Percentiles rank a stretch among this genome's conserved stretches.
These are phyloP conservation scores for Scomberomorus guttatus DNA, from an alignment of 2,797 vertebrate species.

Conservation along the genomic window DNA sequence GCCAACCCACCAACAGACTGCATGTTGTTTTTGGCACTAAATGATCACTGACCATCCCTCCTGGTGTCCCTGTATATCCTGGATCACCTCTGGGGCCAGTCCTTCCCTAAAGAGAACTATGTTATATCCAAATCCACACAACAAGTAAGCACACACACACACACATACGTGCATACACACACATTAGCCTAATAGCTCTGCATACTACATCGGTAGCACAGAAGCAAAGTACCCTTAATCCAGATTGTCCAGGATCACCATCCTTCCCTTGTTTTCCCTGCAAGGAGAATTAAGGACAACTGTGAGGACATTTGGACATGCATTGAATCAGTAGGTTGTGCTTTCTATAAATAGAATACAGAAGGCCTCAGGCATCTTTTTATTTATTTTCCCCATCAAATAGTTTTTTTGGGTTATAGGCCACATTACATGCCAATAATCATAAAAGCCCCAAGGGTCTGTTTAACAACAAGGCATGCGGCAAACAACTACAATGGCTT, in stretches of 20 bases:
- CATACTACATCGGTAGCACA: constrained; percentile 1
- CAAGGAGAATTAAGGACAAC: constrained; percentile 19
- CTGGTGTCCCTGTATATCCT: constrained; percentile 62
- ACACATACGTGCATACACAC: neutral
- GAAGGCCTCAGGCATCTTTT: neutral
- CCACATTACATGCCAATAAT: constrained; percentile 14
- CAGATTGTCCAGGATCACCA: constrained; percentile 59
- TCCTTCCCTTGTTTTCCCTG: constrained; percentile 77
- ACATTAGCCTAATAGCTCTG: neutral
- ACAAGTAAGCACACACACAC: neutral
- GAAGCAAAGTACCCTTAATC: constrained; percentile 51
- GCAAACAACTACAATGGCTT: neutral
- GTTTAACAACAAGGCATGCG: neutral
- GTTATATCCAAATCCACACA: constrained; percentile 20
- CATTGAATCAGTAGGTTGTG: neutral
- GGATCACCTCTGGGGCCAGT: constrained; percentile 52
- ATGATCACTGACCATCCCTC: constrained; percentile 54
- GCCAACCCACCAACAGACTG: neutral
- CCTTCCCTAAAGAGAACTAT: constrained; percentile 66
- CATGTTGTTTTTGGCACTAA: neutral
- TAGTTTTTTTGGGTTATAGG: neutral
- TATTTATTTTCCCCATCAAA: neutral
- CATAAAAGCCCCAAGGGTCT: neutral
- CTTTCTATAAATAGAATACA: neutral
- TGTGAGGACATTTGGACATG: neutral